Percentiles rank a stretch among this genome's conserved stretches.
Conservation (phyloP, 2,113 vertebrate species). For the Labeo catla region DNA sequence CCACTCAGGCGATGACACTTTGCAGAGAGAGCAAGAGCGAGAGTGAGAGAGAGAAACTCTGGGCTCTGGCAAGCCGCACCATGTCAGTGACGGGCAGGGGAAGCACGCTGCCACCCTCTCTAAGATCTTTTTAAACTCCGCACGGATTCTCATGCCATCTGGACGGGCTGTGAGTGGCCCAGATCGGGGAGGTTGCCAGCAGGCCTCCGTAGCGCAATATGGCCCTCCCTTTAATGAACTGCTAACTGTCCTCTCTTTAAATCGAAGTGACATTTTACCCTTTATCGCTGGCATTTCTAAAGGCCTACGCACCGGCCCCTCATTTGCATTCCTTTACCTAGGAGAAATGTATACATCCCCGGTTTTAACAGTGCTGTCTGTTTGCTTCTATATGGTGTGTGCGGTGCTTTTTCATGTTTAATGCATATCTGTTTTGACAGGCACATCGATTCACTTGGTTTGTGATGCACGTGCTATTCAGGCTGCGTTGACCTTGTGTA, state of each 20-base stretch:
- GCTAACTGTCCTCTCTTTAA: constrained; percentile 63
- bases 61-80: constrained; percentile 52
- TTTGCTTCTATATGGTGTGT: constrained; percentile 3
- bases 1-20: constrained; percentile 45
- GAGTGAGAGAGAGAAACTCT: constrained; percentile 16
- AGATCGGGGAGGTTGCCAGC: constrained; percentile 62
- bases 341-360: not conserved
- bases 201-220: constrained; percentile 63
- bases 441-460: constrained; percentile 13
- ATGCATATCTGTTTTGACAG: constrained; percentile 42
- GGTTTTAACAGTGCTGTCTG: not conserved
- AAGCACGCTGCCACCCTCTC: constrained; percentile 59
- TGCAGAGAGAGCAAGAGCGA: constrained; percentile 37
- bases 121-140: constrained; percentile 66
- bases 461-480: constrained; percentile 38
- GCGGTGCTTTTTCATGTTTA: constrained; percentile 11
- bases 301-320: constrained; percentile 39
- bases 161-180: constrained; percentile 65
- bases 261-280: constrained; percentile 64
- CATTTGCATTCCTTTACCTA: constrained; percentile 47
- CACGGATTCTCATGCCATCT: constrained; percentile 67
- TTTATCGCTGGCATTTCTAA: constrained; percentile 64
- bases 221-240: constrained; percentile 68
- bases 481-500: constrained; percentile 29
- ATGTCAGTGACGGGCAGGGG: constrained; percentile 56